phyloP scores from a whole-genome alignment of 2,888 invertebrate species.

The Tupiocoris notatus region DNA sequence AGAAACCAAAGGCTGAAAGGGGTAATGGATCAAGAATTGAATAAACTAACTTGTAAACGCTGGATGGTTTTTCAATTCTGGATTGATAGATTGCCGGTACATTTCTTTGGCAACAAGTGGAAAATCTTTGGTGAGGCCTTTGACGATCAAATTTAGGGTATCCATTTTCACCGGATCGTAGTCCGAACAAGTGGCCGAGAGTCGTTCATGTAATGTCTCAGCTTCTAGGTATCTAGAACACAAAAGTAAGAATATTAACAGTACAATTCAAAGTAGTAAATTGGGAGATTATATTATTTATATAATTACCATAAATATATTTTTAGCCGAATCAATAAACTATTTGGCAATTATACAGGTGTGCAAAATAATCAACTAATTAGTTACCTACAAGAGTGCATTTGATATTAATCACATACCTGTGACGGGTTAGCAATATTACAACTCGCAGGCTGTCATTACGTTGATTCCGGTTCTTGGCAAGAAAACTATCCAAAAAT shows the following conservation, averaged over 20 bases:
- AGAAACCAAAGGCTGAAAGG: no score
- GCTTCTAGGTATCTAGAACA: slow-evolving; percentile 53
- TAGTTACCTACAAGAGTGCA: no score
- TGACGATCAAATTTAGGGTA: slow-evolving; percentile 40
- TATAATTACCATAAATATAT: no score
- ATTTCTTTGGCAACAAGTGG: background rate
- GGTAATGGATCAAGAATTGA: no score
- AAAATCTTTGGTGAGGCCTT: slow-evolving; percentile 32
- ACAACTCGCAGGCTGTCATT: slow-evolving; percentile 68
- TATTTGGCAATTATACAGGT: no score
- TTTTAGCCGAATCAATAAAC: no score
- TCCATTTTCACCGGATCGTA: slow-evolving; percentile 22
- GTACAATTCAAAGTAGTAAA: no score
- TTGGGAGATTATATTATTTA: no score
- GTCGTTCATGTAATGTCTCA: slow-evolving; percentile 54
- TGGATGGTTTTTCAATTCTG: slow-evolving; percentile 21
- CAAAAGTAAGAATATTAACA: no score
- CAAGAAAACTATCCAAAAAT: slow-evolving; percentile 65
- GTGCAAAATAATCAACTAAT: no score
- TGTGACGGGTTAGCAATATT: slow-evolving; percentile 54
- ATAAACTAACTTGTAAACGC: slow-evolving; percentile 24
- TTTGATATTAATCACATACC: slow-evolving; percentile 44
- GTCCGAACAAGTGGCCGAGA: slow-evolving; percentile 47
- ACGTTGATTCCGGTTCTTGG: slow-evolving; percentile 58
- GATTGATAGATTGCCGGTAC: background rate